phyloP scores from a whole-genome alignment of 2,888 invertebrate genomes.

The Agonopterix heracliana region DNA sequence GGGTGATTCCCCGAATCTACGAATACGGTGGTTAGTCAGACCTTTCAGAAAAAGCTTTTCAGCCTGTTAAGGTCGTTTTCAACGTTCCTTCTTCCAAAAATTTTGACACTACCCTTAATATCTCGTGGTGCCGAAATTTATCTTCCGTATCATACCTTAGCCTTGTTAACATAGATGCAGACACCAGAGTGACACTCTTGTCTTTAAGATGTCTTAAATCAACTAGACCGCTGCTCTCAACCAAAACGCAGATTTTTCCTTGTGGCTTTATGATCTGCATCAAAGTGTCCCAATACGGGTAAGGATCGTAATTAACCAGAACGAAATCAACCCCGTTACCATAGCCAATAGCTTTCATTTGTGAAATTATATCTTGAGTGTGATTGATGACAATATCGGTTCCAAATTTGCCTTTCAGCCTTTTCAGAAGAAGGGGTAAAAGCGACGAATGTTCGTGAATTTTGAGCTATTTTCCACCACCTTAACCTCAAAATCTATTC shows the following conservation, averaged over 20 bases:
- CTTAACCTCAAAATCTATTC: too few relatives aligned
- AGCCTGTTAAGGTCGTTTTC: conserved; percentile 44
- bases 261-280: conserved; percentile 56
- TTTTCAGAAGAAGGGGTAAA: too few relatives aligned
- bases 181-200: conserved; percentile 55
- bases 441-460: too few relatives aligned
- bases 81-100: conserved; percentile 48
- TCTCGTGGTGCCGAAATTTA: conserved; percentile 46
- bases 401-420: too few relatives aligned
- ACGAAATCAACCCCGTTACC: conserved; percentile 55
- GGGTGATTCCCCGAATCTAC: too few relatives aligned
- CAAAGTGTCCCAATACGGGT: conserved; percentile 57
- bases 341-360: conserved; percentile 45
- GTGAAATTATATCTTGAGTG: conserved; percentile 42
- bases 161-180: conserved; percentile 56
- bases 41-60: too few relatives aligned
- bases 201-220: conserved; percentile 50
- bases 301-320: conserved; percentile 59
- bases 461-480: too few relatives aligned
- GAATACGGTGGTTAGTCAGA: too few relatives aligned
- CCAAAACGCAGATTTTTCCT: conserved; percentile 58
- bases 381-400: conserved; percentile 55
- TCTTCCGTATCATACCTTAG: conserved; percentile 58
- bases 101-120: conserved; percentile 41
- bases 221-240: conserved; percentile 52